Evolutionary conservation across 92 coral and sea anemone species (phyloP), one percentile per base, ranked within the genome.

Genomic region (Porites rus): DNA sequence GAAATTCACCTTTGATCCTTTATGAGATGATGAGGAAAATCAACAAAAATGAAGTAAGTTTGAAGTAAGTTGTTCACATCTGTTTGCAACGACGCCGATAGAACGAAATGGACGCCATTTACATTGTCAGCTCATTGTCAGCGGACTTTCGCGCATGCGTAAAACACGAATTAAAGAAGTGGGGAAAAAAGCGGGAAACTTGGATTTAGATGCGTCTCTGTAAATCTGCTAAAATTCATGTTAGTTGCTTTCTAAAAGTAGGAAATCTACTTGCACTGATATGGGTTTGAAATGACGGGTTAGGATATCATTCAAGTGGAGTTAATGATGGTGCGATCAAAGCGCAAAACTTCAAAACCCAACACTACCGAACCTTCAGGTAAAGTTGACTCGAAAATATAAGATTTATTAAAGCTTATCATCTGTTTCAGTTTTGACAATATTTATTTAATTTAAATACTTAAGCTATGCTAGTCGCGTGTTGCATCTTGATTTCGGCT

Each of bases 281-380:
- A 79, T 79, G 62, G 7, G 31, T 13, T 16, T 69, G 67, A 31
- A 59, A 14, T n/a, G 25, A n/a, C 9, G 53, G 77, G 8, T 13
- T 22, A 20, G 11, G 56, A 70, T 6, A 11, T 56, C 31, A 43
- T 69, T 81, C 8, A 19, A 31, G 69, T 19, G 21, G 60, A 50
- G 70, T 86, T 17, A 31, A 7, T 69, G 3, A 94, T 94, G 97
- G 93, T 88, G 68, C 95, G 97, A 84, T 86, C 93, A 51, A 94
- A 94, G 92, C 90, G 93, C 50, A 83, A 74, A 76, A 19, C 79
- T 19, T 82, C 63, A 63, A 83, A 83, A 46, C 65, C 59, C 0
- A 61, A 19, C 64, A 10, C 17, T 10, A n/a, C 58, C 11, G 72
- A 73, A n/a, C 87, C 87, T 1, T 73, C 87, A 65, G 87, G 87